Conservation (phyloP, 2,113 vertebrate genomes). For the Hyperoodon ampullatus region DNA sequence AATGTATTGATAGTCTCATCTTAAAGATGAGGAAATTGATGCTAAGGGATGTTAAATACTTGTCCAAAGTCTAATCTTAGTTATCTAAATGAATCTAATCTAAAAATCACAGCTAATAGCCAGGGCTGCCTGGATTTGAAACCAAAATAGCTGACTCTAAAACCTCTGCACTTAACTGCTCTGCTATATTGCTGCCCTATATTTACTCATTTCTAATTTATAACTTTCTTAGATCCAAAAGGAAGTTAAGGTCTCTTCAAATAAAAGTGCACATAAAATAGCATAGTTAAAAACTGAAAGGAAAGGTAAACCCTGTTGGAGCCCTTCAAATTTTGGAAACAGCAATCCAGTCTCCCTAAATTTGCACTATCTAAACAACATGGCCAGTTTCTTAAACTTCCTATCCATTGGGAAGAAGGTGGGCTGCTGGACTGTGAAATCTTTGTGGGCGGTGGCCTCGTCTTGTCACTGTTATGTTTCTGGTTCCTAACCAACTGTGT, state of each 20-base stretch:
- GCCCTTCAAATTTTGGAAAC: background rate
- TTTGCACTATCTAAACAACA: background rate
- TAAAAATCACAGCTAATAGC: background rate
- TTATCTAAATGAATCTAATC: background rate
- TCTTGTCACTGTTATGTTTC: background rate
- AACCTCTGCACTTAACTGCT: background rate
- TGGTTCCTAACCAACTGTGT: too few species aligned
- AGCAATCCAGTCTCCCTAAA: background rate
- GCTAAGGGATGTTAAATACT: background rate
- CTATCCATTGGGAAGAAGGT: background rate
- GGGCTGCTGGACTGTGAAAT: background rate
- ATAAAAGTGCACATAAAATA: background rate
- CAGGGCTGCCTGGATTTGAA: background rate
- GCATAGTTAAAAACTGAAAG: background rate
- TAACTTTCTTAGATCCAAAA: background rate
- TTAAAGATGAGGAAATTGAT: conserved; percentile 46
- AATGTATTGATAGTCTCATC: background rate
- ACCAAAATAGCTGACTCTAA: background rate
- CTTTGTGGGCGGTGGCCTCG: background rate
- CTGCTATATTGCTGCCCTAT: background rate
- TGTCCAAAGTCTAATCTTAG: background rate
- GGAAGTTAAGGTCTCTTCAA: conserved; percentile 19
- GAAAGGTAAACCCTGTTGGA: background rate
- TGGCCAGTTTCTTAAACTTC: background rate
- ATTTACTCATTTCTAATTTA: background rate